Evolutionary conservation across 2,113 vertebrate species (phyloP).

Genomic region (Larimichthys polyactis): DNA sequence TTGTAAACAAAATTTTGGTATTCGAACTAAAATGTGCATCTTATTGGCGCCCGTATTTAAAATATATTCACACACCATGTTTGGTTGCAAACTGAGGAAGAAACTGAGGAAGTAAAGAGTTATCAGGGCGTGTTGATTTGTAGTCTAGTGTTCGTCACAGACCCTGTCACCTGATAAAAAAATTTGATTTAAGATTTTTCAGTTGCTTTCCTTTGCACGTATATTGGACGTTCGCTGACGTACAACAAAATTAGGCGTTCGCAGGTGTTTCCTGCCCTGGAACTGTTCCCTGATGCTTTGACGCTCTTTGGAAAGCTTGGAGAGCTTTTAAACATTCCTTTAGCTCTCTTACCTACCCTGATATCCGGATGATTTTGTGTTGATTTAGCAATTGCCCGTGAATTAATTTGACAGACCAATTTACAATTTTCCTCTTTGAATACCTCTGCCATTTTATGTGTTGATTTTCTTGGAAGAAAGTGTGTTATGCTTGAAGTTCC

Average conservation of each 20-base stretch:
- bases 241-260: not conserved
- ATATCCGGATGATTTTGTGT: slow-evolving; percentile 26
- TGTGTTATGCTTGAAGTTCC: not conserved
- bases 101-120: not conserved
- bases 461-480: not conserved
- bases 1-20: not conserved
- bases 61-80: not conserved
- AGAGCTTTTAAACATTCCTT: slow-evolving; percentile 18
- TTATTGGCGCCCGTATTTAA: not conserved
- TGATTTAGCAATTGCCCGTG: not conserved
- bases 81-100: not conserved
- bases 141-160: not conserved
- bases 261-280: slow-evolving; percentile 50
- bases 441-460: not conserved
- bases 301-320: slow-evolving; percentile 31
- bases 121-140: not conserved
- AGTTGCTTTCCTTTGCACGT: slow-evolving; percentile 15
- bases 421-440: slow-evolving; percentile 15
- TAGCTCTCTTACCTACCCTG: not conserved
- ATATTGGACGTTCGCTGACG: not conserved
- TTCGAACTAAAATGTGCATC: not conserved
- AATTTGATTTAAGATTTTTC: slow-evolving; percentile 49
- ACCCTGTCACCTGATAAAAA: slow-evolving; percentile 7
- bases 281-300: slow-evolving; percentile 31
- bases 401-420: slow-evolving; percentile 3